Base-by-base conservation (phyloP, 2,888 invertebrate species). In the Temnothorax unifasciatus region DNA sequence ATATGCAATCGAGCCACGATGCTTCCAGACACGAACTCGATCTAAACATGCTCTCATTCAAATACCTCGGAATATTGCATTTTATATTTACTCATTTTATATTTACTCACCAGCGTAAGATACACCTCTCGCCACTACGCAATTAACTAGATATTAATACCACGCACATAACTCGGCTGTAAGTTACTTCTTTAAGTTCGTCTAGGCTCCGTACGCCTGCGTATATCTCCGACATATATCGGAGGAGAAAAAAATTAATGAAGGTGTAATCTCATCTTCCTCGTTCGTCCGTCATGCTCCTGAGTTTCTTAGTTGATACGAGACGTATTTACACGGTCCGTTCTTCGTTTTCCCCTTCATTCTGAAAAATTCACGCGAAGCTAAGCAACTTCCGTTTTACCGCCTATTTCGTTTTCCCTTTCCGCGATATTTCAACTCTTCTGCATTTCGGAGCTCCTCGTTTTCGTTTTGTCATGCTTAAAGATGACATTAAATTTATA, bases 101-200 rank as follows among this genome's bases (percentile, higher is more conserved):
- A 85, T 87, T 85, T 77, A 74, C 63, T 79, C 74, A 44, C 11
- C 61, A 63, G 57, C 73, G 25, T 47, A 29, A 41, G 57, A 13
- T 64, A 76, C 47, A n/a, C 8, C 54, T 68, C 71, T 87, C 82
- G 87, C 84, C 86, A 87, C 86, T 85, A 82, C 76, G 87, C 92
- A 93, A 92, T 93, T 93, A 93, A 91, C 87, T 87, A 86, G 90
- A 92, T 91, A 92, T 92, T 92, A 92, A 92, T 92, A 88, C 87
- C 88, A 82, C 86, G 89, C 82, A 76, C 85, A 89, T 90, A 92
- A 92, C 90, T 86, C 81, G 87, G 38, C 85, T 86, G 87, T 87
- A 87, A 90, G 89, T 86, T 86, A 81, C 86, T 89, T 89, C 90
- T 74, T 85, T 63, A 85, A 83, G 81, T 83, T 79, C 88, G 21